phyloP scores from a whole-genome alignment of 2,888 invertebrate genomes.

The Lysandra bellargus region DNA sequence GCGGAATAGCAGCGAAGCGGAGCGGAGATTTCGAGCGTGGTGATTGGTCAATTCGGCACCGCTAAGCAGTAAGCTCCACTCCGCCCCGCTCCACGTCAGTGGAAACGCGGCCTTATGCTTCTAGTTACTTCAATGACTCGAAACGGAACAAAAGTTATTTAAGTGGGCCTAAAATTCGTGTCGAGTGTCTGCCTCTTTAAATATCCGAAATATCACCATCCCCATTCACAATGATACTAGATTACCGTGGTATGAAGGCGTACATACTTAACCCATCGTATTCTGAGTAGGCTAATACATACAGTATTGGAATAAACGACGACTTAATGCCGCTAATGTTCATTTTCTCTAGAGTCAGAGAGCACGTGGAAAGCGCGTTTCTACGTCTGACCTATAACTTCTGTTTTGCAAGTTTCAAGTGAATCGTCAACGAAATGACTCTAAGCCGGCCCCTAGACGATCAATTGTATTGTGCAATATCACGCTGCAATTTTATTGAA shows the following conservation, averaged over 20 bases:
- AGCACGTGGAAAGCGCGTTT: slow-evolving; percentile 12
- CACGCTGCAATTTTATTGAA: too few species aligned
- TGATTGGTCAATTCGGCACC: too few species aligned
- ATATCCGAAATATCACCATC: background rate
- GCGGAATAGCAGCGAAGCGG: too few species aligned
- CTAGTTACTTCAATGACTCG: too few species aligned
- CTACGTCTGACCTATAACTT: slow-evolving; percentile 14
- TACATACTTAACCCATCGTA: background rate
- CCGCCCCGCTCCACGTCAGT: too few species aligned
- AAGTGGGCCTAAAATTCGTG: too few species aligned
- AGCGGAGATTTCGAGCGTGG: too few species aligned
- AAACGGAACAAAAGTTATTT: too few species aligned
- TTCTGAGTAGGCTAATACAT: background rate
- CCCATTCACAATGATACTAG: background rate
- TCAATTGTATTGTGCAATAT: too few species aligned
- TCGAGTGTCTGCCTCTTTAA: too few species aligned
- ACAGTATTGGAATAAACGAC: background rate
- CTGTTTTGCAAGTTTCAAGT: background rate
- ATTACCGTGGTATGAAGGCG: background rate
- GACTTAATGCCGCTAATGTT: background rate
- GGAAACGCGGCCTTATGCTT: too few species aligned
- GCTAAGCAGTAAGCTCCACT: too few species aligned
- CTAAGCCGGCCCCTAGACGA: background rate
- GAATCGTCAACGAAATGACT: background rate
- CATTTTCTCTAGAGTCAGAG: slow-evolving; percentile 4